Base-by-base conservation (phyloP, 2,888 invertebrate genomes). In the Calliopum simillimum region DNA sequence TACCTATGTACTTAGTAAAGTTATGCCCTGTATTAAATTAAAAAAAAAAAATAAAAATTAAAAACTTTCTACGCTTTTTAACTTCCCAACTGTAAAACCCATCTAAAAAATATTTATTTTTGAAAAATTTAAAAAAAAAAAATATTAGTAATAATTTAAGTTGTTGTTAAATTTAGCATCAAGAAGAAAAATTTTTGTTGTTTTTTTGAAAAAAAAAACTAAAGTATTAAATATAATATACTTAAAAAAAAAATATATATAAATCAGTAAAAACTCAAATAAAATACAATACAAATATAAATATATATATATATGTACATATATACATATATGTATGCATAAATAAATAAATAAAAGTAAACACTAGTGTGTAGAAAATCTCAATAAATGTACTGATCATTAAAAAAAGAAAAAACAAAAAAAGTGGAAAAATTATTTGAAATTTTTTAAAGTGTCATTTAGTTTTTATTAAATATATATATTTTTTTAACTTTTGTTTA, bases 351-450 rank as follows among this genome's bases (percentile, higher is more conserved):
- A 12, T 23, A 53, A 65, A 46, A 14, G 13, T 58, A 58, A 46
- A 58, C 2, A 53, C 16, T 66, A 66, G 56, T 46, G 46, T 2
- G 47, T 67, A 59, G 67, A 58, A 58, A 58, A 58, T 49, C 47
- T 59, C 16, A 59, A 59, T 67, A 49, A 59, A 67, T 67, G 67
- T 67, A 67, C 67, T 67, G 66, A 33, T 33, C 33, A 33, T 33
- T 33, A 33, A 66, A 66, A 11, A 21, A 21, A 25, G 6, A 43
- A 59, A 44, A 59, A 12, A 41, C 5, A 25, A 43, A 2, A 56
- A 41, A 55, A 66, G 33, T n/a, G n/a, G n/a, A n/a, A 59, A 16
- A 59, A 41, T 59, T 14, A 8, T 16, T 33, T 19, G 14, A 46
- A 21, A 47, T 61, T 8, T 61, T 61, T 61, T 14, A n/a, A 46